Conservation (phyloP, 2,113 vertebrate genomes). For the Cyphomyrus plagiostoma region DNA sequence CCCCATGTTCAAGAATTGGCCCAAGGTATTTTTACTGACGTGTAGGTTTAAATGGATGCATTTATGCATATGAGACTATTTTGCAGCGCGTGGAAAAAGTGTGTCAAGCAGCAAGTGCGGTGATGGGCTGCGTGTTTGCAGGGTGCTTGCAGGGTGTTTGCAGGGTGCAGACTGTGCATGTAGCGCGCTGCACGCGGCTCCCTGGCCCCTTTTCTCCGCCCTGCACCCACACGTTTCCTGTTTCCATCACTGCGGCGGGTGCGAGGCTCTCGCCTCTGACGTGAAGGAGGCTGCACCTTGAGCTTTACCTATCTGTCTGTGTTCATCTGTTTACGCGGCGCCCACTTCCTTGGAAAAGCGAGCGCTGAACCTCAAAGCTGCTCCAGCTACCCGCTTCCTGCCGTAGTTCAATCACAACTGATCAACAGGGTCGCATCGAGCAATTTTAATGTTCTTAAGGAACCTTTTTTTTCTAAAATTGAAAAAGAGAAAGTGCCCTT, state of each 20-base stretch:
- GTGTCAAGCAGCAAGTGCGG: neutral
- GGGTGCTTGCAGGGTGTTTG: neutral
- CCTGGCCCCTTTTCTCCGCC: neutral
- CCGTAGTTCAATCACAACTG: slow-evolving; percentile 12
- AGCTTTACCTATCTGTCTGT: neutral
- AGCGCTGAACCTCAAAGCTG: slow-evolving; percentile 16
- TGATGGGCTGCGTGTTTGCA: neutral
- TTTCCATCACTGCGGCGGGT: slow-evolving; percentile 6
- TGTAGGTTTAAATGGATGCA: neutral
- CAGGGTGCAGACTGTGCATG: neutral
- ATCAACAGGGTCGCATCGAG: neutral
- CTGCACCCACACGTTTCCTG: slow-evolving; percentile 14
- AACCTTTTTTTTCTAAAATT: neutral
- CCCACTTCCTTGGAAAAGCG: slow-evolving; percentile 62
- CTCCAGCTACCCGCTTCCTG: slow-evolving; percentile 37
- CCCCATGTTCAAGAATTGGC: neutral
- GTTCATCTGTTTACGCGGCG: slow-evolving; percentile 26
- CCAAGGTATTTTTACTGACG: neutral
- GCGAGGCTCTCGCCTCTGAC: slow-evolving; percentile 44
- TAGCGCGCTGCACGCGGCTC: neutral
- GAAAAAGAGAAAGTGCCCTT: neutral
- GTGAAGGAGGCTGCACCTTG: slow-evolving; percentile 30
- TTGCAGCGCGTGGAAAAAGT: neutral
- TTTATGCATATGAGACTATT: neutral
- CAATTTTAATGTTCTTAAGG: neutral